Conservation (phyloP, 2,888 invertebrate genomes). For the Hipparchia sbordonii region DNA sequence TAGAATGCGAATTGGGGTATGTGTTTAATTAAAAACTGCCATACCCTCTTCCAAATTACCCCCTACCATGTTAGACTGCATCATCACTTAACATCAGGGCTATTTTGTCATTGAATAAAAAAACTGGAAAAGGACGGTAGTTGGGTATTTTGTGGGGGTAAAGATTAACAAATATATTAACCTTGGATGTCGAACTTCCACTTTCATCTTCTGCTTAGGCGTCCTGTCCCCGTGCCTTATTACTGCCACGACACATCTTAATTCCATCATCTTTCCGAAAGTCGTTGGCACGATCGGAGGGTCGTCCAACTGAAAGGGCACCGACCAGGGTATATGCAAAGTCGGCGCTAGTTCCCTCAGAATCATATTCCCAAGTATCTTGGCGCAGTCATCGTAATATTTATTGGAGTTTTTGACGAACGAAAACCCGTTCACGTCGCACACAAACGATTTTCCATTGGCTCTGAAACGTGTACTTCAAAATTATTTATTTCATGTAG, state of each 20-base stretch:
- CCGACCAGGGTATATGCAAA: conserved; percentile 98
- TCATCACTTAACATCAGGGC: too few species aligned
- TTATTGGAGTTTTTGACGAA: conserved; percentile 99
- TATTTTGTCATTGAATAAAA: too few species aligned
- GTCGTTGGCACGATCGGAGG: conserved; percentile 99
- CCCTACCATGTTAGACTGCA: too few species aligned
- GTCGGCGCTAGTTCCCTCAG: conserved; percentile 96
- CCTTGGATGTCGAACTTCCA: conserved; percentile 98
- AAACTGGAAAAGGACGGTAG: too few species aligned
- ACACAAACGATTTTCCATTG: conserved; percentile 99
- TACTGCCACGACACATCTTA: conserved; percentile 97
- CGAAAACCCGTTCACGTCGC: conserved; percentile 99
- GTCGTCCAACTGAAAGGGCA: conserved; percentile 98
- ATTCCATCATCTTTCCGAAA: conserved; percentile 97
- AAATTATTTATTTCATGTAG: not conserved
- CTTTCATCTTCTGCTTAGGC: conserved; percentile 99
- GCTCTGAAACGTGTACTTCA: conserved; percentile 85
- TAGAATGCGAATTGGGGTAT: too few species aligned
- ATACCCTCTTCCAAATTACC: too few species aligned
- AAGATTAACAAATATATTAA: conserved; percentile 54
- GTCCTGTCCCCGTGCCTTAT: conserved; percentile 99
- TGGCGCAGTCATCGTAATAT: conserved; percentile 99
- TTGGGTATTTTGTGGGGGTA: too few species aligned
- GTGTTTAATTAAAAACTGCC: too few species aligned
- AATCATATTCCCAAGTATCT: conserved; percentile 99